phyloP scores from a whole-genome alignment of 2,888 invertebrate genomes.

The Scaptomyza reducta region DNA sequence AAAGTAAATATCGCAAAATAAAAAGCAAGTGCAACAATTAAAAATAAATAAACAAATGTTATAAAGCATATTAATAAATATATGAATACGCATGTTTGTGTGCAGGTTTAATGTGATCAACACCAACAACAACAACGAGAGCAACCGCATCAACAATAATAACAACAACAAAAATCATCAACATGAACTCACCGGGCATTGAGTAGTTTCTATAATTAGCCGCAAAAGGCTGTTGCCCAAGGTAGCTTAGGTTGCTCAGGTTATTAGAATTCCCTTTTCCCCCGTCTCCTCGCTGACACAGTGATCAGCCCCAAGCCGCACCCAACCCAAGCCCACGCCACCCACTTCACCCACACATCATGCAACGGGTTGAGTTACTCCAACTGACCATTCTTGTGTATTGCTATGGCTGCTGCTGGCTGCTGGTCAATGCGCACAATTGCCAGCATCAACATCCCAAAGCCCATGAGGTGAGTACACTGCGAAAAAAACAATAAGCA shows the following conservation, averaged over 20 bases:
- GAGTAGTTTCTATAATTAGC: conserved; percentile 48
- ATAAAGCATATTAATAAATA: conserved; percentile 7
- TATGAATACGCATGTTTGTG: conserved; percentile 17
- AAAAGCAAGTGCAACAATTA: conserved; percentile 42
- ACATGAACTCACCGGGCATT: conserved; percentile 35
- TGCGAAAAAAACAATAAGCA: no score
- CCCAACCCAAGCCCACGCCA: neutral
- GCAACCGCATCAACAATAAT: conserved; percentile 1
- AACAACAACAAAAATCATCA: conserved; percentile 9
- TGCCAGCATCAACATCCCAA: conserved; percentile 89
- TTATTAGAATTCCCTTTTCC: conserved; percentile 4
- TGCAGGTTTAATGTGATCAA: conserved; percentile 34
- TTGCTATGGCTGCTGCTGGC: conserved; percentile 38
- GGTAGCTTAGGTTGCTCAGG: neutral
- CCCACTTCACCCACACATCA: conserved; percentile 18
- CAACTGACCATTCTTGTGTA: conserved; percentile 30
- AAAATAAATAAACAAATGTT: conserved; percentile 44
- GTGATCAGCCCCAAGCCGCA: neutral
- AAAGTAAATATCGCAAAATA: conserved; percentile 49
- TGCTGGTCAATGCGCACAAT: conserved; percentile 77
- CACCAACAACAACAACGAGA: conserved; percentile 26
- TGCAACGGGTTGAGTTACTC: conserved; percentile 34
- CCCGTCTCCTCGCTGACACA: neutral
- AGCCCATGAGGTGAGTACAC: conserved; percentile 87
- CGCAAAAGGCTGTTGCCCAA: conserved; percentile 17